Evolutionary conservation across 2,888 invertebrate genomes (phyloP).

Genomic region (Choreutis nemorana): DNA sequence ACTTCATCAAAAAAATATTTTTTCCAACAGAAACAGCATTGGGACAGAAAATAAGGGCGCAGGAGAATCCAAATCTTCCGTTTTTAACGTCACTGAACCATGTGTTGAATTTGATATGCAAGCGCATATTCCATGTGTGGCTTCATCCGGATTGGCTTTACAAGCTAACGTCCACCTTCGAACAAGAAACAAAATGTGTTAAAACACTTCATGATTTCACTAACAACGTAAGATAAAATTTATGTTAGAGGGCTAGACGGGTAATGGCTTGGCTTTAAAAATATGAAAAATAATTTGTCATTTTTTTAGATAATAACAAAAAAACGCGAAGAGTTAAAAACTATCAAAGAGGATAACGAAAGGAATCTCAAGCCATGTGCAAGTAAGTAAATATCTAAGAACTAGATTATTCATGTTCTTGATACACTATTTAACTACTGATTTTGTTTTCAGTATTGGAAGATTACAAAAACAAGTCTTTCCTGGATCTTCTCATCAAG

Average conservation of each 20-base stretch:
- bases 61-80: slow-evolving; percentile 29
- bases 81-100: slow-evolving; percentile 32
- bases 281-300: slow-evolving; percentile 1
- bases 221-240: slow-evolving; percentile 32
- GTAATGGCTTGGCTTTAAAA: neutral
- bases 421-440: neutral
- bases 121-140: slow-evolving; percentile 53
- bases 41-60: slow-evolving; percentile 47
- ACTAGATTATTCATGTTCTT: neutral
- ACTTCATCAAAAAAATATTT: too few species aligned
- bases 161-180: slow-evolving; percentile 52
- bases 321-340: slow-evolving; percentile 29
- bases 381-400: too few species aligned
- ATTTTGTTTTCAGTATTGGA: slow-evolving; percentile 24
- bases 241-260: neutral
- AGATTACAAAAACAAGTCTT: slow-evolving; percentile 46
- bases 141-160: slow-evolving; percentile 65
- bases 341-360: slow-evolving; percentile 18
- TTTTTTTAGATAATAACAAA: slow-evolving; percentile 32
- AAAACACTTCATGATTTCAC: slow-evolving; percentile 68
- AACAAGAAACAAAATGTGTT: slow-evolving; percentile 54
- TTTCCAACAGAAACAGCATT: slow-evolving; percentile 36
- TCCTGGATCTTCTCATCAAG: slow-evolving; percentile 62
- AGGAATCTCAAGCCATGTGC: slow-evolving; percentile 27
- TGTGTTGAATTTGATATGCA: slow-evolving; percentile 29